Percentiles rank a stretch among this genome's conserved stretches.
Conservation (phyloP, 2,797 vertebrate species). For the Protosalanx chinensis region DNA sequence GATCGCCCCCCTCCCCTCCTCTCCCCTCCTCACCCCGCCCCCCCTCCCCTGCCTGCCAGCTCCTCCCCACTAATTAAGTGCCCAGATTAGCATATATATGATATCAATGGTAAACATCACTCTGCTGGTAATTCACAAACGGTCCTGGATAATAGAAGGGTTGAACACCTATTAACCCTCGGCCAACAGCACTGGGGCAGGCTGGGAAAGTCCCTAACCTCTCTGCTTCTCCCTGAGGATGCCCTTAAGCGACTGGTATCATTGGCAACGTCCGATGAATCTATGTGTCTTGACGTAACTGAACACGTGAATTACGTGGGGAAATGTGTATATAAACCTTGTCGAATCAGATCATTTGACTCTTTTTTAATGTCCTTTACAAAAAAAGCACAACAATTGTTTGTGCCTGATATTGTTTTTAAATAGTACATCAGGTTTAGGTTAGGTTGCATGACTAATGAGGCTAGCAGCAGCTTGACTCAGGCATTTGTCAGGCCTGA, state of each 20-base stretch:
- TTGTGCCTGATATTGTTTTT: slow-evolving; percentile 69
- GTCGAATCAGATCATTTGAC: background rate
- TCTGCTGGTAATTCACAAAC: slow-evolving; percentile 88
- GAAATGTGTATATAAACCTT: background rate
- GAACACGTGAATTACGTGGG: background rate
- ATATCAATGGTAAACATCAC: slow-evolving; percentile 96
- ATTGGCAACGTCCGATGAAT: background rate
- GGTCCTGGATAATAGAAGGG: slow-evolving; percentile 89
- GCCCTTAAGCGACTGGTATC: slow-evolving; percentile 81
- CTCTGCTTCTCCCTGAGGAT: slow-evolving; percentile 68
- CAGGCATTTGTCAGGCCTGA: slow-evolving; percentile 87
- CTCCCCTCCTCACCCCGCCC: slow-evolving; percentile 46
- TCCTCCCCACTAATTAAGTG: slow-evolving; percentile 93
- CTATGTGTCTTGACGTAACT: background rate
- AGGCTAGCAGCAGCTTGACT: slow-evolving; percentile 85
- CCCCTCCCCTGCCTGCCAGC: slow-evolving; percentile 80
- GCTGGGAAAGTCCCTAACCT: slow-evolving; percentile 86
- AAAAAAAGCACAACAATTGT: background rate
- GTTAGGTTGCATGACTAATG: slow-evolving; percentile 89
- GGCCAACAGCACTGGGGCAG: slow-evolving; percentile 82
- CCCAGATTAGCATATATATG: slow-evolving; percentile 96
- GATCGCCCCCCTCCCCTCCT: slow-evolving; percentile 70
- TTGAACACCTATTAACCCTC: slow-evolving; percentile 94
- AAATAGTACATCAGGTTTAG: slow-evolving; percentile 86
- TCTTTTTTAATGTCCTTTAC: background rate